Base-by-base conservation (phyloP, 2,797 vertebrate species). In the Darevskia nairensis region DNA sequence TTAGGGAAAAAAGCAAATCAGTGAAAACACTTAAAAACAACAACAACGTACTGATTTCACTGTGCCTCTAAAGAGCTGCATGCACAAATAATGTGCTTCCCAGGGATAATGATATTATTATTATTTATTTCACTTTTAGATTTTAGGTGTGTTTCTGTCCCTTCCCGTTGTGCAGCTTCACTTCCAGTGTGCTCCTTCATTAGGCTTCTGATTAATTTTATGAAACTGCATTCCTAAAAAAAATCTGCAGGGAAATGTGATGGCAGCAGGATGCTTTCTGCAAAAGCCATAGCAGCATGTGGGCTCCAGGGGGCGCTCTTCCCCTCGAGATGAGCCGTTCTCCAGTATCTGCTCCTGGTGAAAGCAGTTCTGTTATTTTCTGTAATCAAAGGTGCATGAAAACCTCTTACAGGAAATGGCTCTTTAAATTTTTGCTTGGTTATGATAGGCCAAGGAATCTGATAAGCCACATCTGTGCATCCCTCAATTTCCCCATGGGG, bases 281-380 rank as follows among this genome's bases (percentile, higher is more conserved):
- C 17, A 27, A 39, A 21, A 13, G 13, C 27, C 1, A 4, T 71
- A 78, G 25, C 89, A 23, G n/a, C 81, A 21, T 4, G 4, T 84
- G 78, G 69, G 32, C 96, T 94, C 95, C 19, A 96, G 96, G 88
- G 95, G 96, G 96, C 95, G 94, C 94, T 85, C 83, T 95, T 93
- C 91, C 90, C 85, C 77, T 41, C 90, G 8, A 87, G 41, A 39
- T 44, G 80, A 0, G 41, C 32, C 19, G 50, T 90, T 76, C 89
- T 90, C 21, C 2, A 17, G 19, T 29, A 1, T 32, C n/a, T 17
- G 10, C 29, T 80, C 35, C 50, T 55, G 50, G 35, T 90, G 6
- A 86, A 77, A 19, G 69, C 21, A 89, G 46, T 64, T 93, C 88
- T 27, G 50, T 8, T 9, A 91, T 17, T 2, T 19, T 82, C 6